Conservation (phyloP, 2,797 vertebrate species). For the Pachyuromys duprasi region DNA sequence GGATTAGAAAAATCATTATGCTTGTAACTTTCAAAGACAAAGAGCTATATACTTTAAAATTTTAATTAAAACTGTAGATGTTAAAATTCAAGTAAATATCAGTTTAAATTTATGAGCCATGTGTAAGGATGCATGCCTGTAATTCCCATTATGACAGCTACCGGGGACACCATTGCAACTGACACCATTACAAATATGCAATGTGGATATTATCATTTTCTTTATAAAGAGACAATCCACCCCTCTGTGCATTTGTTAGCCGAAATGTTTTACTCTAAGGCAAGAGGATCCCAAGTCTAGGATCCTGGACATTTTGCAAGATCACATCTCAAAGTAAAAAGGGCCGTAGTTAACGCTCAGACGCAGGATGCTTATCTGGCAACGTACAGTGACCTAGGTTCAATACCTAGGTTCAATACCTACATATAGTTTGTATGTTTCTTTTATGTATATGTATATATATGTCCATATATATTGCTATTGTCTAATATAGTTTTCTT, state of each 20-base stretch:
- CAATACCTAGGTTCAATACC: neutral
- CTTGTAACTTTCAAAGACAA: conserved; percentile 55
- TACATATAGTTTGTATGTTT: neutral
- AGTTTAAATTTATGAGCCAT: conserved; percentile 17
- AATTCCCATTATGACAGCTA: neutral
- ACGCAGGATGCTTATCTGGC: neutral
- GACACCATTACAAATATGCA: no score
- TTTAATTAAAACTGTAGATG: neutral
- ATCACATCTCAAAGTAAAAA: neutral
- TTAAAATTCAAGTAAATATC: conserved; percentile 48
- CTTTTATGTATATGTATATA: neutral
- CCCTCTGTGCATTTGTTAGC: no score
- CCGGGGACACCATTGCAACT: neutral
- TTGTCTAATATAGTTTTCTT: neutral
- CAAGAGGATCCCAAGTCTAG: neutral
- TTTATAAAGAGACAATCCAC: no score
- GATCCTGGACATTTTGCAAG: neutral
- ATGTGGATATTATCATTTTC: no score
- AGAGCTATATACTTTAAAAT: neutral
- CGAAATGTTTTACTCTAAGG: neutral
- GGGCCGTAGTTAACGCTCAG: neutral
- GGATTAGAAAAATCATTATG: conserved; percentile 35
- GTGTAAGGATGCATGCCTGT: no score
- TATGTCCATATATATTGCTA: neutral
- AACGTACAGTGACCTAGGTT: neutral